phyloP scores from a whole-genome alignment of 2,797 vertebrate genomes.

The Hydrolagus colliei region DNA sequence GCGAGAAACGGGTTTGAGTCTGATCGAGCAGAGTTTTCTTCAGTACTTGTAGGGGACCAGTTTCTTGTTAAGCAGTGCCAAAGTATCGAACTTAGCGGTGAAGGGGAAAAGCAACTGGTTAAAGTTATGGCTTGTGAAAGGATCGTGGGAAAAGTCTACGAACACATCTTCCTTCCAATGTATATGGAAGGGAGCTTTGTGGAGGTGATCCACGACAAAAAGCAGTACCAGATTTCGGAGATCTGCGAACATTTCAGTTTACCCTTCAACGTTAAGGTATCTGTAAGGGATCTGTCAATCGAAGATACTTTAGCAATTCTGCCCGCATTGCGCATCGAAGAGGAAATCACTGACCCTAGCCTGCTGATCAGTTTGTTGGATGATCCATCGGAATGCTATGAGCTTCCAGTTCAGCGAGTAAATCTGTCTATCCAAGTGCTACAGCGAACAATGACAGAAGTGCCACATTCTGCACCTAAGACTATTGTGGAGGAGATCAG shows the following conservation, averaged over 20 bases:
- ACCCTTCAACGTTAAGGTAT: conserved; percentile 74
- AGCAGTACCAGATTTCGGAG: conserved; percentile 61
- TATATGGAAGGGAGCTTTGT: conserved; percentile 70
- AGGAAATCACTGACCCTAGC: conserved; percentile 68
- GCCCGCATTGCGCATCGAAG: conserved; percentile 64
- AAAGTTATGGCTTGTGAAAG: conserved; percentile 61
- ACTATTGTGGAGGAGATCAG: conserved; percentile 63
- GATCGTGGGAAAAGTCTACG: conserved; percentile 49
- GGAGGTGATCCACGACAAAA: conserved; percentile 72
- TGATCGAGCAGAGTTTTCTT: conserved; percentile 51
- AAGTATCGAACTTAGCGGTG: conserved; percentile 46
- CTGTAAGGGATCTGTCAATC: conserved; percentile 64
- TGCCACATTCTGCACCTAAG: conserved; percentile 35
- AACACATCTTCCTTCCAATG: conserved; percentile 59
- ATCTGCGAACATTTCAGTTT: conserved; percentile 60
- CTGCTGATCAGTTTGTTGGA: conserved; percentile 57
- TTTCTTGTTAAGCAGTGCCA: conserved; percentile 61
- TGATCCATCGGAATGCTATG: conserved; percentile 58
- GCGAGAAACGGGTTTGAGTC: conserved; percentile 65
- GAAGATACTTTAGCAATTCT: conserved; percentile 62
- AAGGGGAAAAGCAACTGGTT: conserved; percentile 45
- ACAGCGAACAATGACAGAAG: conserved; percentile 36
- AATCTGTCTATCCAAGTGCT: conserved; percentile 57
- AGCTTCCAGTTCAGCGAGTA: conserved; percentile 59
- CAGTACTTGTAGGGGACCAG: conserved; percentile 64